A percentile compares a stretch with the other conserved stretches of the same genome.
Evolutionary conservation across 2,797 vertebrate species (phyloP).

Genomic region (Etheostoma perlongum): DNA sequence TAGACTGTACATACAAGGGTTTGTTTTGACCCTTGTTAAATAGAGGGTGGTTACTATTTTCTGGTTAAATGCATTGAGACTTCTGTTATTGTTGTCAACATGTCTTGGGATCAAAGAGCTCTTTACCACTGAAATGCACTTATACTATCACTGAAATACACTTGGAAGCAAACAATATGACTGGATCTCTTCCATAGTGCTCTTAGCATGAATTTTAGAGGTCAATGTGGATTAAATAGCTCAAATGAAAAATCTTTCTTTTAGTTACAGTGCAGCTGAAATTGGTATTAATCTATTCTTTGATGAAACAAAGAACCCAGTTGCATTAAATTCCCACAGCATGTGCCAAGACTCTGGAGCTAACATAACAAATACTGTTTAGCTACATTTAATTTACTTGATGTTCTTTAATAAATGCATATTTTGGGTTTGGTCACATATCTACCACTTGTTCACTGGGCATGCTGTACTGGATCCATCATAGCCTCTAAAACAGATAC

Average conservation of each 20-base stretch:
- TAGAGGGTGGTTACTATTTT: conserved; percentile 24
- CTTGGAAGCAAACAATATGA: conserved; percentile 60
- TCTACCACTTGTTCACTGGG: conserved; percentile 9
- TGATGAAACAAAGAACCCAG: conserved; percentile 38
- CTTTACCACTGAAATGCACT: conserved; percentile 27
- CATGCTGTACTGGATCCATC: conserved; percentile 17
- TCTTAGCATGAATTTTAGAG: conserved; percentile 56
- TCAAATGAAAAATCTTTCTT: conserved; percentile 54
- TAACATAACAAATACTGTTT: conserved; percentile 19
- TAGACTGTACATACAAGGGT: not conserved
- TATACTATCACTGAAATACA: conserved; percentile 53
- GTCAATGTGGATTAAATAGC: conserved; percentile 67
- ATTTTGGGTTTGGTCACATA: conserved; percentile 4
- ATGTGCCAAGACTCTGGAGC: conserved; percentile 33
- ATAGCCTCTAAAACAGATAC: conserved; percentile 48
- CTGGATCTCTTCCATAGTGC: conserved; percentile 55
- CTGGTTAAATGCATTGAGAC: conserved; percentile 11
- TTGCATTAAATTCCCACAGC: conserved; percentile 33
- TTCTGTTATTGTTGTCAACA: conserved; percentile 43
- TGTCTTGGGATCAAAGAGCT: conserved; percentile 50
- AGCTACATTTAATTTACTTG: conserved; percentile 46
- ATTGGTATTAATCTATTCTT: conserved; percentile 33
- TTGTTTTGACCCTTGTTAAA: not conserved
- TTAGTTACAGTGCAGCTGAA: conserved; percentile 49
- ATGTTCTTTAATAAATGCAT: conserved; percentile 11